These are phyloP conservation scores for Thamnophis elegans DNA, from an alignment of 2,797 vertebrate species.

Conservation along the genomic window DNA sequence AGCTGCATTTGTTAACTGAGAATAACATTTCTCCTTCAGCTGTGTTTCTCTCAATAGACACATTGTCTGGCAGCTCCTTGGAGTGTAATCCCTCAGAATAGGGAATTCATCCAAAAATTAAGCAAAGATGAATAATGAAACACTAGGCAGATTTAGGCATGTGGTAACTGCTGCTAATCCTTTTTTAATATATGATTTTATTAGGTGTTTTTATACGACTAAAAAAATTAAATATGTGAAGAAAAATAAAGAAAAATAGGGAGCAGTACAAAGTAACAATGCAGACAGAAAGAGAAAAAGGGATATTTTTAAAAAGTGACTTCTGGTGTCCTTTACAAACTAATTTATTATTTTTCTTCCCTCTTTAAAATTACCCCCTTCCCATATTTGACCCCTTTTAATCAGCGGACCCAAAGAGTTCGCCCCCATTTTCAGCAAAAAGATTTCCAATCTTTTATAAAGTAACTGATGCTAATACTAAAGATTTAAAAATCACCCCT, in stretches of 20 bases:
- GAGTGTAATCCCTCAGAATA: not conserved
- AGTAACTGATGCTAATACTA: not conserved
- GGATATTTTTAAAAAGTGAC: not conserved
- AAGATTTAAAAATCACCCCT: not conserved
- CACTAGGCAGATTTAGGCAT: slow-evolving; percentile 3
- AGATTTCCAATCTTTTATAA: not conserved
- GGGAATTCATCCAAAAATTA: not conserved
- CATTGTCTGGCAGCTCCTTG: not conserved
- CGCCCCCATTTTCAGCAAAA: not conserved
- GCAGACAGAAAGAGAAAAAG: not conserved
- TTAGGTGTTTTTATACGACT: not conserved
- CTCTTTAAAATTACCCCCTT: not conserved
- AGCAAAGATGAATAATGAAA: not conserved
- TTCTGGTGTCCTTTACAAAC: not conserved
- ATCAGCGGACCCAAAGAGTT: not conserved
- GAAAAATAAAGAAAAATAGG: not conserved
- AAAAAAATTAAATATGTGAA: not conserved
- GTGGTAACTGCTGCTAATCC: slow-evolving; percentile 9
- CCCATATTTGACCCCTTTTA: not conserved
- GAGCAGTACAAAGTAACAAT: not conserved
- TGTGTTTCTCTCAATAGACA: not conserved
- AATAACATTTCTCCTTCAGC: not conserved
- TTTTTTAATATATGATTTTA: not conserved
- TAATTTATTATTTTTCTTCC: not conserved
- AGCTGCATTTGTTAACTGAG: not conserved